These are phyloP conservation scores for Tinamus major DNA, from an alignment of 2,797 vertebrate species.

Conservation along the genomic window DNA sequence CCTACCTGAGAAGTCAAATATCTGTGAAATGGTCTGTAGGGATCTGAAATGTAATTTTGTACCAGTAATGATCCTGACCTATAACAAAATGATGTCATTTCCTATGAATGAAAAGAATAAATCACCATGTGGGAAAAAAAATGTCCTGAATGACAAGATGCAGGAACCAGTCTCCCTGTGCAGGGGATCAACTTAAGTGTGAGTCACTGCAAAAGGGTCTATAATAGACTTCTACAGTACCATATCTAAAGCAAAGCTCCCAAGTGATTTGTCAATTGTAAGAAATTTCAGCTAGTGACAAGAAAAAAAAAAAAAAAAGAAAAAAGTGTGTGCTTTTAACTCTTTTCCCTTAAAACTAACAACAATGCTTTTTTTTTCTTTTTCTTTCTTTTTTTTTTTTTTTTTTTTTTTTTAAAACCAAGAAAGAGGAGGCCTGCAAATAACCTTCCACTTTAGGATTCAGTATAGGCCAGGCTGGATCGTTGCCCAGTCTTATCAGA, in stretches of 20 bases:
- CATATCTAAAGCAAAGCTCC: not conserved
- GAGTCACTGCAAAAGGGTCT: not conserved
- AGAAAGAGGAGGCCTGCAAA: not conserved
- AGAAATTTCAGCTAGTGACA: not conserved
- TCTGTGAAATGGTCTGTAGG: not conserved
- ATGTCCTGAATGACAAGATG: not conserved
- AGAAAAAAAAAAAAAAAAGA: no score
- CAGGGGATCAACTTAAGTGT: not conserved
- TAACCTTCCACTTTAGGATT: not conserved
- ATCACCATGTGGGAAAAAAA: not conserved
- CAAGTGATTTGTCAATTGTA: not conserved
- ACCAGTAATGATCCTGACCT: not conserved
- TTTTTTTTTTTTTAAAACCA: no score
- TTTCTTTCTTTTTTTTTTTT: no score
- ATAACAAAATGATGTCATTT: not conserved
- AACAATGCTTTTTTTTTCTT: not conserved
- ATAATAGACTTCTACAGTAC: not conserved
- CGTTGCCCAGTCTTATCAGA: not conserved
- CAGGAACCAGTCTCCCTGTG: not conserved
- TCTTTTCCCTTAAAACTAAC: not conserved
- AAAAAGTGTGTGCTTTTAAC: not conserved
- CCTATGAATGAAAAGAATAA: not conserved
- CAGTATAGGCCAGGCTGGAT: not conserved
- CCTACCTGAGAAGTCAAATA: not conserved
- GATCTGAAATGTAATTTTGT: not conserved